Conservation (phyloP, 2,888 invertebrate species). For the Andrena dorsata region DNA sequence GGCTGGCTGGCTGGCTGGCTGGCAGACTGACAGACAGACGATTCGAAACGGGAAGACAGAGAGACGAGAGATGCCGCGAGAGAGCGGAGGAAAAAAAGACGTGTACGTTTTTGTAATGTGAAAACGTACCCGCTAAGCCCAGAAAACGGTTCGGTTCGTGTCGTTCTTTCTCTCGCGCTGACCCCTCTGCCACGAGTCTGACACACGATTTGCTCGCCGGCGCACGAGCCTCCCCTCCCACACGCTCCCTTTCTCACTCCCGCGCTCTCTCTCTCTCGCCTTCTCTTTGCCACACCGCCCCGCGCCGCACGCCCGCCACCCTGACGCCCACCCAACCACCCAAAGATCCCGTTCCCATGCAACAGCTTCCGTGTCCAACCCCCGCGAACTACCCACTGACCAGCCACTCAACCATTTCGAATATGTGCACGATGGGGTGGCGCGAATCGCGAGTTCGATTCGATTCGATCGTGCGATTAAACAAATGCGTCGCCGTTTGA, state of each 20-base stretch:
- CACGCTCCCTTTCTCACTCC: conserved; percentile 30
- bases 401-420: conserved; percentile 5
- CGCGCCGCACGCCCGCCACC: conserved; percentile 16
- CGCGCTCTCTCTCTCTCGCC: conserved; percentile 21
- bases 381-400: conserved; percentile 24
- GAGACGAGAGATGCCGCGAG: conserved; percentile 19
- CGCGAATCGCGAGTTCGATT: no score
- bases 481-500: background rate
- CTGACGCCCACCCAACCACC: conserved; percentile 7
- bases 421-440: background rate
- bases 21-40: background rate
- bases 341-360: conserved; percentile 39
- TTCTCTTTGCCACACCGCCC: conserved; percentile 8
- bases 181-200: conserved; percentile 84
- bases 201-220: conserved; percentile 80
- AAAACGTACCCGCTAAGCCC: conserved; percentile 83
- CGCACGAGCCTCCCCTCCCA: conserved; percentile 68
- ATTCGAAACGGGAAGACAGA: background rate
- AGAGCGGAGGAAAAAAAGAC: conserved; percentile 23
- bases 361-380: conserved; percentile 50
- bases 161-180: conserved; percentile 83
- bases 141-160: conserved; percentile 80
- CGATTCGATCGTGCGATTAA: no score
- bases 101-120: conserved; percentile 60
- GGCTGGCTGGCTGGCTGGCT: background rate